Evolutionary conservation across 2,797 vertebrate species (phyloP), one percentile per base, ranked within the genome.

Genomic region (Ambastaia sidthimunki): DNA sequence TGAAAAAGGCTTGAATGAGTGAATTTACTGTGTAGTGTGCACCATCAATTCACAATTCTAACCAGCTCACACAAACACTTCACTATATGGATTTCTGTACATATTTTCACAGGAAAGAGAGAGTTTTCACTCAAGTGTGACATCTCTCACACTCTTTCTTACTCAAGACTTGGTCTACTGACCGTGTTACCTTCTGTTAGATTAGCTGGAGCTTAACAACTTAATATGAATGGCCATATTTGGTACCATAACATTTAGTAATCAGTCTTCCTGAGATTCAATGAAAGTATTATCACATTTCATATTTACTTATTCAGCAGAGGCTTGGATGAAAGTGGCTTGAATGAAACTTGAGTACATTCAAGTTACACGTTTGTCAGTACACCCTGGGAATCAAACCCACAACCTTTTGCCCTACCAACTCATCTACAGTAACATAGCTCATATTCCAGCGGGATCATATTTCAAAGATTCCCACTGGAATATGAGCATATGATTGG

Each of bases 91-190:
- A 18, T 59, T 69, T 75, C 52, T n/a, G 1, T 59, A 79, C n/a
- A 31, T 21, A 77, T 90, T 86, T 89, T 44, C 87, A 85, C 82
- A 74, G 75, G 16, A 66, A 28, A 81, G 87, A 82, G 82, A 90
- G 82, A 90, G 88, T 78, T 85, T 89, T 87, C 86, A 89, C 87
- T 79, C 57, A 73, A 60, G 54, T 55, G 89, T 85, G 59, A 88
- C 81, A 80, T 70, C 80, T 77, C 31, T 13, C 80, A 76, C 65
- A 52, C 54, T 48, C 28, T 31, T 60, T 47, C 23, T 37, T 5
- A 21, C 67, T 52, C 41, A 37, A 65, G 10, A 65, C 31, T 18
- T 18, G 50, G 50, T 52, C 18, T 25, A 66, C n/a, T 7, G 13
- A 50, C 13, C 5, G 4, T 28, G 57, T 13, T n/a, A 48, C n/a